A percentile compares a stretch with the other conserved stretches of the same genome.
These are phyloP conservation scores for Daktulosphaira vitifoliae DNA, from an alignment of 1,140 invertebrate genomes.

Conservation along the genomic window DNA sequence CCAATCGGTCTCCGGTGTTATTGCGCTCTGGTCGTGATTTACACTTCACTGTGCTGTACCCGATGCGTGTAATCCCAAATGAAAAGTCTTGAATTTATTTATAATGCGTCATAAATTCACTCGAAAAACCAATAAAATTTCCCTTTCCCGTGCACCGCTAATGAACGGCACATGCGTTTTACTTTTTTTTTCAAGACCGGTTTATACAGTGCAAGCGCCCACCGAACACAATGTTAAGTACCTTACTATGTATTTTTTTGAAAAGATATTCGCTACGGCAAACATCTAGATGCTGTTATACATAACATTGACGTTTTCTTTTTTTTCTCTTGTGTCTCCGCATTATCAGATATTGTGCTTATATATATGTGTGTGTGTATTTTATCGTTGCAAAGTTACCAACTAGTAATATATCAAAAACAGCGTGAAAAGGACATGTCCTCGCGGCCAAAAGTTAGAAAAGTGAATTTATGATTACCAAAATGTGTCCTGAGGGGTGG, in stretches of 20 bases:
- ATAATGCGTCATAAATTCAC: background rate
- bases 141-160: too few relatives aligned
- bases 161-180: too few relatives aligned
- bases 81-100: background rate
- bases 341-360: too few relatives aligned
- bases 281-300: too few relatives aligned
- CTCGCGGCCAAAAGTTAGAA: slow-evolving; percentile 22
- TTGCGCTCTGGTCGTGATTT: background rate
- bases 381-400: slow-evolving; percentile 1
- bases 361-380: background rate
- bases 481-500: slow-evolving; percentile 21
- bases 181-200: too few relatives aligned
- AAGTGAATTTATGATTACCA: slow-evolving; percentile 32
- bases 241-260: too few relatives aligned
- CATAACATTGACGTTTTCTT: too few relatives aligned
- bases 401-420: slow-evolving; percentile 20
- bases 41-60: background rate
- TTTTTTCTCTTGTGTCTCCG: too few relatives aligned
- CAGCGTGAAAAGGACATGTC: slow-evolving; percentile 27
- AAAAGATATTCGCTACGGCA: too few relatives aligned
- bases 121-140: background rate
- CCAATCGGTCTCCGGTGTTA: background rate
- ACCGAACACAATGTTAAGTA: too few relatives aligned
- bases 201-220: too few relatives aligned
- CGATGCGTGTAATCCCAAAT: background rate